These are phyloP conservation scores for Drosophila hydei DNA, from an alignment of 1,140 invertebrate species.

Conservation along the genomic window DNA sequence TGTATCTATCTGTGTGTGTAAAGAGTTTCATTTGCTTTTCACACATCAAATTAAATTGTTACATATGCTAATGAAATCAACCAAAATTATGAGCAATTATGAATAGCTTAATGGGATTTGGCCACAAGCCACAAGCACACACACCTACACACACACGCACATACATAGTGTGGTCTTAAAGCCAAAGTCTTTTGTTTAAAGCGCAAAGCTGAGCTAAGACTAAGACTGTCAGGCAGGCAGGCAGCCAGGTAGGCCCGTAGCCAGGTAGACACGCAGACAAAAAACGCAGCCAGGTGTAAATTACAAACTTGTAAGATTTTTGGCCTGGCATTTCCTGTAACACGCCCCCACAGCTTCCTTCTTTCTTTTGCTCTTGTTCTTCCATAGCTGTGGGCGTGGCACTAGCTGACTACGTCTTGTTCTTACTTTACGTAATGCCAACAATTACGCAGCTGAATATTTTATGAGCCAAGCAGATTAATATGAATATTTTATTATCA, in stretches of 20 bases:
- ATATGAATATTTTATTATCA: constrained; percentile 84
- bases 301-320: constrained; percentile 75
- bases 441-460: constrained; percentile 82
- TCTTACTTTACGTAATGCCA: constrained; percentile 66
- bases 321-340: constrained; percentile 64
- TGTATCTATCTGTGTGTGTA: constrained; percentile 6
- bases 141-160: not conserved
- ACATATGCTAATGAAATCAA: constrained; percentile 80
- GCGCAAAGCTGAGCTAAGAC: constrained; percentile 4
- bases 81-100: constrained; percentile 80
- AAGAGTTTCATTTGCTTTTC: constrained; percentile 48
- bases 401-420: constrained; percentile 16
- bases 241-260: constrained; percentile 15
- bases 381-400: not conserved
- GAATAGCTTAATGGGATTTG: constrained; percentile 70
- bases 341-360: not conserved
- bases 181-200: constrained; percentile 40
- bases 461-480: constrained; percentile 82
- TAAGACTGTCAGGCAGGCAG: not conserved
- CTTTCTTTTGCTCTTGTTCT: not conserved
- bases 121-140: constrained; percentile 13
- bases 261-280: constrained; percentile 15
- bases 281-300: constrained; percentile 75
- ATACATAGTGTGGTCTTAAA: constrained; percentile 22
- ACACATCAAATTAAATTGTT: constrained; percentile 75